Base-by-base conservation (phyloP, 2,888 invertebrate genomes). In the Erynnis tages region DNA sequence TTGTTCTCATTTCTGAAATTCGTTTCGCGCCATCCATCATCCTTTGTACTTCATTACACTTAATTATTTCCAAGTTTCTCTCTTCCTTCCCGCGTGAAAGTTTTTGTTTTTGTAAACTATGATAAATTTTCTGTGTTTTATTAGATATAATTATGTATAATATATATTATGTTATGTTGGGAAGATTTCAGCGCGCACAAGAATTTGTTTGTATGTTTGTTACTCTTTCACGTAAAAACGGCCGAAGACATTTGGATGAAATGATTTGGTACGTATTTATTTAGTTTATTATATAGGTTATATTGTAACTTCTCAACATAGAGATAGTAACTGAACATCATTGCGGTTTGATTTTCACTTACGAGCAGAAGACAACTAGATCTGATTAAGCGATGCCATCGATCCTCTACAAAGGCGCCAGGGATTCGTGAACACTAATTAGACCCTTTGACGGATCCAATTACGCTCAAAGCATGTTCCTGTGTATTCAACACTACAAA, bases 1-100 rank as follows among this genome's bases (percentile, higher is more conserved):
- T 78, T 79, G 72, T 73, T 73, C 66, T 63, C 60, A 67, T 73
- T 67, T 72, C 16, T 32, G 8, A 34, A 49, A 41, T 13, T 32
- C 10, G 29, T 17, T 11, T 50, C 17, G 10, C n/a, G 16, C 1
- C 34, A 16, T 50, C 27, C 6, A 35, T 41, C 19, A 37, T 17
- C 11, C 29, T 25, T 32, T 38, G 14, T 38, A 11, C 13, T 38
- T 13, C 14, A 23, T 34, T 34, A 32, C 13, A 14, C 2, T 10
- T 29, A 7, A n/a, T 44, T 23, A 11, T 30, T 27, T 27, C 1
- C 7, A 32, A 1, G 8, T 17, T 17, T 35, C 8, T 17, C 21
- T n/a, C n/a, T n/a, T n/a, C n/a, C n/a, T n/a, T n/a, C n/a, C n/a
- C n/a, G n/a, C n/a, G n/a, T n/a, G n/a, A n/a, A n/a, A n/a, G 21